A percentile compares a stretch with the other conserved stretches of the same genome.
Conservation (phyloP, 2,113 vertebrate species). For the Actenoides lindsayi region DNA sequence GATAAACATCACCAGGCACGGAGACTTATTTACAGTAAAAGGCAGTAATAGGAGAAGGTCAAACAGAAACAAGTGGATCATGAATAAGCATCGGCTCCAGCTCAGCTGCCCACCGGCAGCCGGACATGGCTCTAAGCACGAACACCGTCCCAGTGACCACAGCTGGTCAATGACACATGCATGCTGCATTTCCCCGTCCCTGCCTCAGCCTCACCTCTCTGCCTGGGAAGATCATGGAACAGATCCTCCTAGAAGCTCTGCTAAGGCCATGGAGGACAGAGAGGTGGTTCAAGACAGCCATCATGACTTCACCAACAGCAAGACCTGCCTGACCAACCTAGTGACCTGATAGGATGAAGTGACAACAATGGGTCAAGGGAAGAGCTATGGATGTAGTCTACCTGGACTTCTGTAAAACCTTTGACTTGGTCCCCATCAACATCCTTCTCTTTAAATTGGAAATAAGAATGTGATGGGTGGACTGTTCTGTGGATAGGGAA, state of each 20-base stretch:
- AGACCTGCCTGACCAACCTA: not conserved
- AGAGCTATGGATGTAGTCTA: too few species aligned
- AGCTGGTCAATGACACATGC: not conserved
- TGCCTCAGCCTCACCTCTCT: not conserved
- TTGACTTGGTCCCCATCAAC: too few species aligned
- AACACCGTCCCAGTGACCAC: accelerated
- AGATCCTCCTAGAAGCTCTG: not conserved
- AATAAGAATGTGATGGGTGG: too few species aligned
- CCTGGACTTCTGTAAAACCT: too few species aligned
- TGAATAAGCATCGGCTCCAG: not conserved
- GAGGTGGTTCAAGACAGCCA: not conserved
- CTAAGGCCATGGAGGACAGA: not conserved
- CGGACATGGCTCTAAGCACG: accelerated
- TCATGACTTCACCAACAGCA: not conserved
- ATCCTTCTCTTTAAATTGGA: too few species aligned
- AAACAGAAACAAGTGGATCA: not conserved
- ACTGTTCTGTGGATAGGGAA: too few species aligned
- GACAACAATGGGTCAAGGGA: too few species aligned
- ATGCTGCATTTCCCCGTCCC: accelerated
- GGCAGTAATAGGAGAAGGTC: constrained; percentile 19
- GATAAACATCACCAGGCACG: not conserved
- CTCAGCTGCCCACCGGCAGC: not conserved
- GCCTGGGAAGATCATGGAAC: not conserved
- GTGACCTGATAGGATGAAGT: too few species aligned
- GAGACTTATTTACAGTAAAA: not conserved